Conservation (phyloP, 1,140 invertebrate genomes). For the Drosophila aff. region DNA sequence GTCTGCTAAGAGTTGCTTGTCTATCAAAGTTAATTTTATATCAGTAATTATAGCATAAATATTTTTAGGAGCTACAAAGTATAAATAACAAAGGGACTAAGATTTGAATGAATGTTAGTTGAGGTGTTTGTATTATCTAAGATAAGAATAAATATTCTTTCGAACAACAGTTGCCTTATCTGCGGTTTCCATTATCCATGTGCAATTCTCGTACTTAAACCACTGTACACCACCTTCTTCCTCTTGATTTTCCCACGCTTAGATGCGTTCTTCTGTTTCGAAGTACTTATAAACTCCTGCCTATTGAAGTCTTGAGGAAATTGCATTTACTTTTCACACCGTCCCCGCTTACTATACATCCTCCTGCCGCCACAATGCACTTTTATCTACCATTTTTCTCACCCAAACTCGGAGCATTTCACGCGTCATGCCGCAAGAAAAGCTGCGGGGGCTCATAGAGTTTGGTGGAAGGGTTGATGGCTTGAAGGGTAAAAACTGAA, state of each 20-base stretch:
- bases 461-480: slow-evolving; percentile 1
- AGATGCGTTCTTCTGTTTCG: slow-evolving; percentile 26
- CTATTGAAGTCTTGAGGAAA: slow-evolving; percentile 76
- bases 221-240: neutral
- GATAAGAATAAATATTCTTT: neutral
- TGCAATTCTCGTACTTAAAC: neutral
- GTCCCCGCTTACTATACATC: neutral
- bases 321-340: slow-evolving; percentile 58
- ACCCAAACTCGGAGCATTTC: slow-evolving; percentile 69
- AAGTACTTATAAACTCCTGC: slow-evolving; percentile 65
- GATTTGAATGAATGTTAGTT: neutral
- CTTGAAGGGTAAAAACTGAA: slow-evolving; percentile 20
- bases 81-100: neutral
- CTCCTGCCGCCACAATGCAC: slow-evolving; percentile 2
- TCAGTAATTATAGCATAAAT: neutral
- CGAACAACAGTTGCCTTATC: too few species aligned
- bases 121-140: neutral
- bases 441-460: neutral
- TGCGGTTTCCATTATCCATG: too few species aligned
- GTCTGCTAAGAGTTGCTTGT: neutral
- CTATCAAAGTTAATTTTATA: neutral
- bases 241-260: neutral
- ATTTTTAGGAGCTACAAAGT: neutral
- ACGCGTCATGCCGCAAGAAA: slow-evolving; percentile 67
- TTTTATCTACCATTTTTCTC: slow-evolving; percentile 62